Evolutionary conservation across 2,888 invertebrate species (phyloP).

Genomic region (Neoaliturus tenellus): DNA sequence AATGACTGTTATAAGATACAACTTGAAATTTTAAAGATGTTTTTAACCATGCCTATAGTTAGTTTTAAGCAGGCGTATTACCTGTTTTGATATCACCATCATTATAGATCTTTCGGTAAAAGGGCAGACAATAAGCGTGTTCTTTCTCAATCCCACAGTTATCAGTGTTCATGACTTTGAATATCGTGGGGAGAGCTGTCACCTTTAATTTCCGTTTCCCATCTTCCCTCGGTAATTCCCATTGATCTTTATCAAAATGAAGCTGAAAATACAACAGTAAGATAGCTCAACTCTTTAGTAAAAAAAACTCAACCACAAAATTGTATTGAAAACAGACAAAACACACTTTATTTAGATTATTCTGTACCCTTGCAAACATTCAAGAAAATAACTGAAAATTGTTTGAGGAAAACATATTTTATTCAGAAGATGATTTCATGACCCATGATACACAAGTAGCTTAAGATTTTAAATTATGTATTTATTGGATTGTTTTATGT

Average conservation of each 20-base stretch:
- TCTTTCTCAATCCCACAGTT: not conserved
- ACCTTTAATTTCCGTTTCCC: conserved; percentile 30
- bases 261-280: not conserved
- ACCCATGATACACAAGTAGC: no score
- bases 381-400: no score
- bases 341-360: not conserved
- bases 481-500: no score
- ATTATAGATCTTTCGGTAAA: not conserved
- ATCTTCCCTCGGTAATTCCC: conserved; percentile 22
- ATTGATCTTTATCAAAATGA: conserved; percentile 28
- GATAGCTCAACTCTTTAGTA: not conserved
- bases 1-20: no score
- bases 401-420: no score
- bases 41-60: no score
- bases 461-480: no score
- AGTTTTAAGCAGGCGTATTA: no score
- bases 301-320: not conserved
- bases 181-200: conserved; percentile 17
- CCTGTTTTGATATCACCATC: not conserved
- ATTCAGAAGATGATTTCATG: no score
- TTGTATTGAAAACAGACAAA: not conserved
- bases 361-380: no score
- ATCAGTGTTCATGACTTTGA: not conserved
- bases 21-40: no score
- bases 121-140: not conserved